Conservation (phyloP, 2,888 invertebrate genomes). For the Iphiclides podalirius region DNA sequence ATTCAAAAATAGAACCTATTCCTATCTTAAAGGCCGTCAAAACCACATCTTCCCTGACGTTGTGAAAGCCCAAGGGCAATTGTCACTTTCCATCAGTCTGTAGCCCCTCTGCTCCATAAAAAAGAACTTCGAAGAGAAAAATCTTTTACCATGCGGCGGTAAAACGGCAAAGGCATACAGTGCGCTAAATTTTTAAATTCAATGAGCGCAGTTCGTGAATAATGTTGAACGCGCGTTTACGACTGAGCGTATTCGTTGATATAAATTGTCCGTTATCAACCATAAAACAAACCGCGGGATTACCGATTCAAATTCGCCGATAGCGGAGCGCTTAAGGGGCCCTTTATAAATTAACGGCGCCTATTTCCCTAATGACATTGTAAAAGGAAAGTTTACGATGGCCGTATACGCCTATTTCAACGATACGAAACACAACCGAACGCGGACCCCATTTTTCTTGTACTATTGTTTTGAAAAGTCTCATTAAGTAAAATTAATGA, state of each 20-base stretch:
- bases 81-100: too few relatives aligned
- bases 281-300: slow-evolving; percentile 75
- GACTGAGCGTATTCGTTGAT: slow-evolving; percentile 51
- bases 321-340: slow-evolving; percentile 66
- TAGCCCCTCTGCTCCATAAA: too few relatives aligned
- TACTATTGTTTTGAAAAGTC: too few relatives aligned
- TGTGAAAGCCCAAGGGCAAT: too few relatives aligned
- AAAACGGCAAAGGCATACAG: slow-evolving; percentile 12
- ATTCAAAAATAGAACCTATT: too few relatives aligned
- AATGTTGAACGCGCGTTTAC: slow-evolving; percentile 52
- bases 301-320: slow-evolving; percentile 73
- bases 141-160: too few relatives aligned
- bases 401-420: slow-evolving; percentile 53
- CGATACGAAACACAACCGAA: slow-evolving; percentile 27
- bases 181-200: slow-evolving; percentile 42
- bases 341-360: slow-evolving; percentile 73
- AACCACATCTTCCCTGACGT: too few relatives aligned
- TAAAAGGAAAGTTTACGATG: slow-evolving; percentile 75
- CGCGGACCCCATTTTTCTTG: slow-evolving; percentile 3
- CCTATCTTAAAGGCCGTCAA: too few relatives aligned
- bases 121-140: too few relatives aligned
- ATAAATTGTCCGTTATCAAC: slow-evolving; percentile 64
- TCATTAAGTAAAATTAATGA: not conserved
- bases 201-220: slow-evolving; percentile 48
- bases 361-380: slow-evolving; percentile 78